Base-by-base conservation (phyloP, 2,888 invertebrate species). In the Carabus problematicus region DNA sequence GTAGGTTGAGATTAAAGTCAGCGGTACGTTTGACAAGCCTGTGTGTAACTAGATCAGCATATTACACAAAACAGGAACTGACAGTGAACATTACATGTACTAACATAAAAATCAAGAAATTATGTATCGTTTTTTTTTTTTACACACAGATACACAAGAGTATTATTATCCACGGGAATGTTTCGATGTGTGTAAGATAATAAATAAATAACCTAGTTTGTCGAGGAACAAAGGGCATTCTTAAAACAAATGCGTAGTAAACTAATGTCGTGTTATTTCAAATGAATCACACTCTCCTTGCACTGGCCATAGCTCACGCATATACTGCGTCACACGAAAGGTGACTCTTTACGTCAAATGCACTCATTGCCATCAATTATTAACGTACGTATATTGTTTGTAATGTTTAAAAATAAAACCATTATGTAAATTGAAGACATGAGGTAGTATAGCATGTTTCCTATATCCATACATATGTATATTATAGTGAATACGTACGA, bases 11-110 rank as follows among this genome's bases (percentile, higher is more conserved):
- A 63, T 63, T 56, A 56, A 6, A 9, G 39, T 18, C 52, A 54
- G 56, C 66, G 66, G 66, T 59, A 40, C 66, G 47, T 66, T 58
- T 66, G 66, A 58, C 49, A 49, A 49, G 66, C 49, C 64, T 41
- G 47, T 12, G 7, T 40, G 4, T 52, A 64, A 54, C 64, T 64
- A 58, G 64, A 64, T 66, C 66, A 66, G n/a, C 56, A 43, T 55
- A 45, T 56, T 49, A n/a, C 45, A 45, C 45, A 54, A 54, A 54
- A 56, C 56, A 39, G 40, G 56, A 56, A 56, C 12, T 56, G 14
- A 29, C 12, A 58, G 12, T 52, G 52, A 52, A 52, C 52, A 52
- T 52, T 7, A 18, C n/a, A n/a, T n/a, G n/a, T 52, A 52, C 8
- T 52, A 18, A 52, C 12, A 12, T 1, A 45, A 45, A 52, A 52